Base-by-base conservation (phyloP, 2,797 vertebrate species). In the Bovichtus variegatus region DNA sequence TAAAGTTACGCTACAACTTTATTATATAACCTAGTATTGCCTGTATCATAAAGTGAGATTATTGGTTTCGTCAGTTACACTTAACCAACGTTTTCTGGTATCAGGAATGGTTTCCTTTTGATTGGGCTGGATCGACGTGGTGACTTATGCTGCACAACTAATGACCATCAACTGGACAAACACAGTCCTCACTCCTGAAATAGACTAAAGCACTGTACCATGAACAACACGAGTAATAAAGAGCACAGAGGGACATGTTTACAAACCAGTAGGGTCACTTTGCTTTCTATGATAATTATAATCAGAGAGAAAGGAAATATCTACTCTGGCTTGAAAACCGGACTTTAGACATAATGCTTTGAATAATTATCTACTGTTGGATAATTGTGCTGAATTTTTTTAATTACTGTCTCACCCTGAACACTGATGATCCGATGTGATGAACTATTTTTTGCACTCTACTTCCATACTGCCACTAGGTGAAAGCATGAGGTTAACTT, bases 1-100 rank as follows among this genome's bases (percentile, higher is more conserved):
- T 16, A 18, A 29, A 55, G 21, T 1, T 2, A 13, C 0, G 1
- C 12, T 1, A 11, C n/a, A 15, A 58, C 36, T 51, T 46, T 6
- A 40, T 21, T 54, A 23, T 5, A 46, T 9, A 27, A 18, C n/a
- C 40, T 16, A n/a, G 64, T 23, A 62, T 38, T 34, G 21, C 19
- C 75, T 47, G 64, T 60, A 50, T 68, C 27, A 57, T 72, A 51
- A 73, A 81, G 43, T 58, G 44, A 65, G 66, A 58, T 23, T 40
- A 47, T 40, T 18, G 13, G 3, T 21, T 23, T n/a, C 36, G 27
- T 36, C 19, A 18, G 50, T 34, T n/a, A n/a, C n/a, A n/a, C n/a
- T n/a, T n/a, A n/a, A n/a, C n/a, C n/a, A n/a, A n/a, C n/a, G n/a
- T n/a, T n/a, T n/a, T 62, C 43, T 23, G 43, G 4, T 65, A 6